Base-by-base conservation (phyloP, 2,113 vertebrate genomes). In the Scartelaos histophorus region DNA sequence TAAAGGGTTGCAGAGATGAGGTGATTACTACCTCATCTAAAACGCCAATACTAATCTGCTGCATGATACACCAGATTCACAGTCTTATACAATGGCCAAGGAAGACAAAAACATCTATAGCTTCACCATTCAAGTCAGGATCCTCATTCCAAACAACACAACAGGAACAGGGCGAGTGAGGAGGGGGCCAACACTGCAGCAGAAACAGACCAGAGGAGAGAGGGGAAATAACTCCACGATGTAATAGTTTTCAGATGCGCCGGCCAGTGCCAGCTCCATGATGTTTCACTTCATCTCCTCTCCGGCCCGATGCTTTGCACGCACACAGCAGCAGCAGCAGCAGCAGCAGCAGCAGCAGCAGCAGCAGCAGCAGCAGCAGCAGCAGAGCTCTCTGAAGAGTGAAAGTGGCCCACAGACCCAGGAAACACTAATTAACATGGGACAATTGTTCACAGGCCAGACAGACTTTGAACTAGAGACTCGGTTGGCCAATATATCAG, bases 381-480 rank as follows among this genome's bases (percentile, higher is more conserved):
- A 61, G 25, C 1, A n/a, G 34, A 73, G 75, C 79, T n/a, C 24
- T 83, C 54, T 19, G 69, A 67, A 45, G 13, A 68, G 70, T 79
- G 71, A 53, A 68, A 82, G 71, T 75, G 71, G 74, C 82, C 85
- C 70, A 56, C 56, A 61, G 65, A 81, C 71, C 71, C 87, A 89
- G 85, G 86, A 92, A 92, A 83, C 80, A 53, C 82, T 90, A 80
- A 91, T 86, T 90, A 94, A 89, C 79, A 75, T 54, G 82, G 82
- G 69, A 67, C 84, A 93, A 93, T 93, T 85, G 75, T 78, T 93
- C 84, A 83, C 91, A 94, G 86, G 22, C 80, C 80, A 85, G 71
- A 81, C 74, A 80, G 57, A 16, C 13, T 2, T 6, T 16, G 82
- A 66, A 24, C 17, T 57, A 70, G 54, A 49, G 5, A n/a, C 13